phyloP scores from a whole-genome alignment of 2,888 invertebrate species.

The Lamellibrachia satsuma region DNA sequence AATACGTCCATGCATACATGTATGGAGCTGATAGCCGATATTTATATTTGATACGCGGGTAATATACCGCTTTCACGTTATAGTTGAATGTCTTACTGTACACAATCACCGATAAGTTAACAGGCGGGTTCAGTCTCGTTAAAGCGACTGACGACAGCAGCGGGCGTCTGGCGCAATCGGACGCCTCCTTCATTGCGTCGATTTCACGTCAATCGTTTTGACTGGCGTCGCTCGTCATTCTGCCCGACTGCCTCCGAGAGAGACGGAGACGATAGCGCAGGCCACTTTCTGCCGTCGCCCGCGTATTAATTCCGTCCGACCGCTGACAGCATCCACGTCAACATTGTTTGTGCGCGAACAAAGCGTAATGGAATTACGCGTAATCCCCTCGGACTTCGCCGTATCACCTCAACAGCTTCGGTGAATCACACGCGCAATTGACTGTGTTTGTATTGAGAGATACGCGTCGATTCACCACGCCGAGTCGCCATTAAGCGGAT shows the following conservation, averaged over 20 bases:
- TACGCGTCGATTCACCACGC: not conserved
- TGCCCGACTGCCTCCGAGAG: not conserved
- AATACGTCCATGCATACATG: not conserved
- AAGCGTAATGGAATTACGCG: slow-evolving; percentile 17
- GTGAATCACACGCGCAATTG: slow-evolving; percentile 12
- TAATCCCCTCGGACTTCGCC: not conserved
- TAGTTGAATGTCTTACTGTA: not conserved
- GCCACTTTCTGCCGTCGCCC: not conserved
- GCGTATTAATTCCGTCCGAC: not conserved
- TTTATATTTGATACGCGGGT: not conserved
- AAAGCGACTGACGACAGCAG: not conserved
- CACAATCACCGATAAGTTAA: not conserved
- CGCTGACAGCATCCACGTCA: not conserved
- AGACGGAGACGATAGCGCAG: not conserved
- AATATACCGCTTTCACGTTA: not conserved
- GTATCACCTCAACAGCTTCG: not conserved
- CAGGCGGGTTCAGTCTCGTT: not conserved
- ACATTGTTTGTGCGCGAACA: not conserved
- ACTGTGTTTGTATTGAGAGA: not conserved
- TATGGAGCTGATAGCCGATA: not conserved
- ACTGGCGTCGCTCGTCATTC: not conserved
- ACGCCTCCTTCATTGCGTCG: not conserved
- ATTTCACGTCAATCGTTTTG: not conserved
- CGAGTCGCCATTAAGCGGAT: not conserved
- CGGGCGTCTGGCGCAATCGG: not conserved